Conservation (phyloP, 2,888 invertebrate species). For the Formica aserva region DNA sequence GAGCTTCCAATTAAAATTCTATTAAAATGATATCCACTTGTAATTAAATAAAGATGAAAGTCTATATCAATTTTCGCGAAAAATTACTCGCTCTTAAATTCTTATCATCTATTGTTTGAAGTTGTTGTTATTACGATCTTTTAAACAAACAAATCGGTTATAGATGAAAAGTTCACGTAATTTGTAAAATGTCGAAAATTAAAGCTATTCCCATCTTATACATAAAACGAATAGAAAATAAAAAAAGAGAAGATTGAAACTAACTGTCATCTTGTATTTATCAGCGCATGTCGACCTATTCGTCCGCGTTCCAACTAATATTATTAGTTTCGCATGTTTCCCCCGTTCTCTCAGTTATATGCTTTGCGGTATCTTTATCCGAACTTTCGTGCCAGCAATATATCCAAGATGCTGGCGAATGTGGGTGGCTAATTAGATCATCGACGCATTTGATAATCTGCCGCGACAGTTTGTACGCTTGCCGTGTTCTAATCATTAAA, state of each 20-base stretch:
- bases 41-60: slow-evolving; percentile 10
- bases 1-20: slow-evolving; percentile 32
- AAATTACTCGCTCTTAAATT: background rate
- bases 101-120: background rate
- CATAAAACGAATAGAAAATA: background rate
- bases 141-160: background rate
- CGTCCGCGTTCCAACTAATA: slow-evolving; percentile 60
- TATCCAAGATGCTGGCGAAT: slow-evolving; percentile 34
- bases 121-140: background rate
- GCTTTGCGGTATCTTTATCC: slow-evolving; percentile 43
- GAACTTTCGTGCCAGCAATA: slow-evolving; percentile 40
- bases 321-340: slow-evolving; percentile 58
- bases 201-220: background rate
- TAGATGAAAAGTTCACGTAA: background rate
- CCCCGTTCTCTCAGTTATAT: slow-evolving; percentile 28
- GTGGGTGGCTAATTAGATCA: slow-evolving; percentile 34
- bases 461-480: background rate
- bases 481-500: background rate
- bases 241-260: background rate
- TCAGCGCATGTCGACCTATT: slow-evolving; percentile 54
- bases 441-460: slow-evolving; percentile 16
- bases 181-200: background rate
- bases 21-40: slow-evolving; percentile 2
- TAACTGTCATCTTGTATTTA: slow-evolving; percentile 16
- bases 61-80: background rate